phyloP scores from a whole-genome alignment of 2,113 vertebrate species.

The Henicopernis longicauda region DNA sequence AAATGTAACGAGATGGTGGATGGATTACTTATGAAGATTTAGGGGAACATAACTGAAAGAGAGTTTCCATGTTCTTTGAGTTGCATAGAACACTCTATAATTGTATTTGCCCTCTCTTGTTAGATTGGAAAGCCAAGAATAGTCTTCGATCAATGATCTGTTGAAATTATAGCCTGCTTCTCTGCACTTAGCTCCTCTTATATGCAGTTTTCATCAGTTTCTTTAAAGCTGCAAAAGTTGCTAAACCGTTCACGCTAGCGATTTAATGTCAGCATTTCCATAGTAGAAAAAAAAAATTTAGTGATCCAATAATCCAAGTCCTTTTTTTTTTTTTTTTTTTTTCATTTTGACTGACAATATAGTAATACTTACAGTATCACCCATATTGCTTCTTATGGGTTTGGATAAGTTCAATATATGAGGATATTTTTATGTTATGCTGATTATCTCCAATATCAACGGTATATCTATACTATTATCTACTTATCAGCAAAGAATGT shows the following conservation, averaged over 20 bases:
- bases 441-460: background rate
- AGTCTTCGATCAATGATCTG: background rate
- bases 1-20: background rate
- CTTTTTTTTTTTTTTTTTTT: background rate
- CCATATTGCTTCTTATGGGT: rapidly evolving
- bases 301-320: background rate
- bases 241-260: background rate
- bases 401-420: background rate
- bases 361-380: background rate
- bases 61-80: background rate
- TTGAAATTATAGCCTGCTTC: background rate
- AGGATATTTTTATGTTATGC: background rate
- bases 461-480: background rate
- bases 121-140: background rate
- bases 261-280: background rate
- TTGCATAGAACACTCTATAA: background rate
- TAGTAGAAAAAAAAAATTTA: background rate
- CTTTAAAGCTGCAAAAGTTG: background rate
- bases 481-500: background rate
- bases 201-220: background rate
- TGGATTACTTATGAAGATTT: background rate
- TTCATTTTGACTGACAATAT: background rate
- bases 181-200: background rate
- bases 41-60: background rate
- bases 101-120: background rate